Evolutionary conservation across 92 coral and sea anemone genomes (phyloP).

Genomic region (Umimayanthus chanpuru): DNA sequence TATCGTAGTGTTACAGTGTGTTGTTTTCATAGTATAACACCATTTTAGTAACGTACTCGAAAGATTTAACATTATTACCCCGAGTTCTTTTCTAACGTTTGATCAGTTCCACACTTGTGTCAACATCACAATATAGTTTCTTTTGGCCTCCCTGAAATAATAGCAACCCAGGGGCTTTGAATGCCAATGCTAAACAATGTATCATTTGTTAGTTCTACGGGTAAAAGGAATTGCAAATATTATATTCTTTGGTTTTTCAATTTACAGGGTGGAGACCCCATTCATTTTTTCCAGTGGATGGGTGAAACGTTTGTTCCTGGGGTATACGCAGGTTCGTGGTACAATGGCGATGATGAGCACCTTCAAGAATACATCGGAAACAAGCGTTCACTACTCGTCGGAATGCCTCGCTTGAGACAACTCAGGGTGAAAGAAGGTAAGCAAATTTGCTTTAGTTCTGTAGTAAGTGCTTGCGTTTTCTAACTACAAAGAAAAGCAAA

Average conservation of each 20-base stretch:
- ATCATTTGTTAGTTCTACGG: not conserved
- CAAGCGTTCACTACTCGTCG: constrained; percentile 68
- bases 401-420: constrained; percentile 83
- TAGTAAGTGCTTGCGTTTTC: no score
- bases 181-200: not conserved
- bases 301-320: constrained; percentile 47
- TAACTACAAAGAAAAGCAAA: no score
- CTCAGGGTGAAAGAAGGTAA: constrained; percentile 69
- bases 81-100: no score
- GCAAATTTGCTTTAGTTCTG: not conserved
- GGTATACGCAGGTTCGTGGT: constrained; percentile 69
- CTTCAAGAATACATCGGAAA: constrained; percentile 65
- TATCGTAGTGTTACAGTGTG: no score
- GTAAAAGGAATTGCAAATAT: not conserved
- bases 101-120: no score
- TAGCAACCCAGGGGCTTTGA: not conserved
- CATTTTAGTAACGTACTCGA: no score
- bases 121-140: no score
- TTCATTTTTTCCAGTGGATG: constrained; percentile 67
- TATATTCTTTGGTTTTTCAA: not conserved
- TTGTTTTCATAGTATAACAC: no score
- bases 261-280: constrained; percentile 52
- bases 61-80: no score
- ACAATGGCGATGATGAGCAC: constrained; percentile 52
- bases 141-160: no score